These are phyloP conservation scores for Podargus strigoides DNA, from an alignment of 2,797 vertebrate species.

Conservation along the genomic window DNA sequence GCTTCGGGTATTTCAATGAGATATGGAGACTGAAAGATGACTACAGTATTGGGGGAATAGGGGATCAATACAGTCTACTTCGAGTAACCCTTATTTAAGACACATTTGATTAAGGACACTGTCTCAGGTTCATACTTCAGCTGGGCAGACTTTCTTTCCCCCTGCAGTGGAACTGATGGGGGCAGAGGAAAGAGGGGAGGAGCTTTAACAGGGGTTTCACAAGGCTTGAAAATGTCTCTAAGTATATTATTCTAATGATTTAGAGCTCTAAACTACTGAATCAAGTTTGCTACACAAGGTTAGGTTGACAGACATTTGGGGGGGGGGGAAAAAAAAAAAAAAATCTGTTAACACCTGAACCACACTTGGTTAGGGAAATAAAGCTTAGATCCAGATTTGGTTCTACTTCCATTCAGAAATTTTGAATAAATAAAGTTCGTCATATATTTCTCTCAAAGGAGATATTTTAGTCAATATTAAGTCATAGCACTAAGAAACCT, in stretches of 20 bases:
- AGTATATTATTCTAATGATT: background rate
- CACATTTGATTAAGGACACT: background rate
- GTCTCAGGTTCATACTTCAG: background rate
- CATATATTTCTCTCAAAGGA: background rate
- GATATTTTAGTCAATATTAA: background rate
- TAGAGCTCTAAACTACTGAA: background rate
- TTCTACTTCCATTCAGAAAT: background rate
- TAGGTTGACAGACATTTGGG: background rate
- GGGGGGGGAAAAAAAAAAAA: too few species aligned
- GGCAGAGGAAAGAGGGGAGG: background rate
- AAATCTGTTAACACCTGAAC: background rate
- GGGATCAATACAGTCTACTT: background rate
- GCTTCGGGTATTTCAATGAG: background rate
- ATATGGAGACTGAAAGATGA: background rate
- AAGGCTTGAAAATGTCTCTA: background rate
- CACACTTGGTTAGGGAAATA: background rate
- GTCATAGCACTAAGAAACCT: background rate
- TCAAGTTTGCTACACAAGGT: background rate
- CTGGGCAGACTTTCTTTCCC: fast-evolving
- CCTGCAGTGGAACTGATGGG: background rate
- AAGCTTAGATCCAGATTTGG: background rate
- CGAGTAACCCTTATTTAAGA: background rate
- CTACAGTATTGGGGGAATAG: background rate
- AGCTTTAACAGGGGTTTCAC: background rate
- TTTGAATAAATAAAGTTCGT: background rate